Percentiles rank a stretch among this genome's conserved stretches.
Evolutionary conservation across 2,797 vertebrate genomes (phyloP).

Genomic region (Todus mexicanus): DNA sequence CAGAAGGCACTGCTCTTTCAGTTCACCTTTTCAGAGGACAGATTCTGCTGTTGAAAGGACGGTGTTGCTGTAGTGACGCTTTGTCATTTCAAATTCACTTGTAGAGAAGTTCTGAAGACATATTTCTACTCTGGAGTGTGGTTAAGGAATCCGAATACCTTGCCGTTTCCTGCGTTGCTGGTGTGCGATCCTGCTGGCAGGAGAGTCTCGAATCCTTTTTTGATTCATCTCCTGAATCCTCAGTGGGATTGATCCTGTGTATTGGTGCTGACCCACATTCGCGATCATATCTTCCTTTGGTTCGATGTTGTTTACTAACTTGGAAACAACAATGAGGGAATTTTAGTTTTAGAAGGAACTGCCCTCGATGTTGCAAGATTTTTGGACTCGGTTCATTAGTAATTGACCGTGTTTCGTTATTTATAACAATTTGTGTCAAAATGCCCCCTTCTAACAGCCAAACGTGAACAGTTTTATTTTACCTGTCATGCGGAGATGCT

Average conservation of each 20-base stretch:
- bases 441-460: background rate
- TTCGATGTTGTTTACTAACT: background rate
- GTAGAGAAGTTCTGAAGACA: accelerated
- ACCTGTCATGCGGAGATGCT: accelerated
- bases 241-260: accelerated
- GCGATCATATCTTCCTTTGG: background rate
- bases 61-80: background rate
- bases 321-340: background rate
- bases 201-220: background rate
- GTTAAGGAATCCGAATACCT: background rate
- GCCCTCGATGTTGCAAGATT: background rate
- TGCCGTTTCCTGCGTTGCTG: background rate
- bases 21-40: background rate
- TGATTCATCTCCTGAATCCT: background rate
- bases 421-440: background rate
- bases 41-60: background rate
- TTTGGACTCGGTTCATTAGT: background rate
- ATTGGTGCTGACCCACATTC: accelerated
- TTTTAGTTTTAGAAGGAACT: background rate
- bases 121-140: background rate
- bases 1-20: background rate
- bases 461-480: background rate
- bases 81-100: background rate
- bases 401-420: background rate
- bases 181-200: background rate